phyloP scores from a whole-genome alignment of 2,113 vertebrate genomes.

The Hyperopisus bebe region DNA sequence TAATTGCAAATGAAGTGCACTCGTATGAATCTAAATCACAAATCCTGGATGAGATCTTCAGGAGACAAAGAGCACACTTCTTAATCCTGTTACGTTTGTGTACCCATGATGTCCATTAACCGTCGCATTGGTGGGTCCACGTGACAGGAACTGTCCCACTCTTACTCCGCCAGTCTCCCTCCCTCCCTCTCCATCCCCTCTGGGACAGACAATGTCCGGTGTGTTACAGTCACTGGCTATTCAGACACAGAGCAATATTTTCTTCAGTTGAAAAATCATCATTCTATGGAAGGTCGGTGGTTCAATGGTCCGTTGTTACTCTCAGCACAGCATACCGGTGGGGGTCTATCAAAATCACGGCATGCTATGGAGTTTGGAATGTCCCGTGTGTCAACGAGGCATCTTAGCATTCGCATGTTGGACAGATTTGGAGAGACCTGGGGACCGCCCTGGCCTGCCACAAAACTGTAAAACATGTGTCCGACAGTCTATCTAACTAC shows the following conservation, averaged over 20 bases:
- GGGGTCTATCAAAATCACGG: neutral
- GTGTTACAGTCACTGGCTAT: neutral
- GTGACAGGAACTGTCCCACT: neutral
- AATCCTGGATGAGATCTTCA: neutral
- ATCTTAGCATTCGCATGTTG: neutral
- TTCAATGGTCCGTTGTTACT: neutral
- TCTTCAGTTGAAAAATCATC: neutral
- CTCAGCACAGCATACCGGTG: neutral
- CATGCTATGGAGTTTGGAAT: neutral
- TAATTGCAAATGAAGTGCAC: neutral
- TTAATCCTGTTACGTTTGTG: neutral
- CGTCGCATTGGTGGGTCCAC: neutral
- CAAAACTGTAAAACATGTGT: constrained; percentile 14
- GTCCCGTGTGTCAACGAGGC: neutral
- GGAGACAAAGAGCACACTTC: neutral
- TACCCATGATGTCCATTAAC: neutral
- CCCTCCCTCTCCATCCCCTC: neutral
- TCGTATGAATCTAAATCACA: neutral
- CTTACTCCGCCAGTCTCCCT: neutral
- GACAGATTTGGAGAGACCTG: neutral
- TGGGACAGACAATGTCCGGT: neutral
- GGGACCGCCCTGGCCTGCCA: neutral
- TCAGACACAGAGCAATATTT: neutral
- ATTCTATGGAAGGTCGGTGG: neutral
- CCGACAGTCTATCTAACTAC: neutral